Evolutionary conservation across 2,888 invertebrate genomes (phyloP).

Genomic region (Drosophila bunnanda): DNA sequence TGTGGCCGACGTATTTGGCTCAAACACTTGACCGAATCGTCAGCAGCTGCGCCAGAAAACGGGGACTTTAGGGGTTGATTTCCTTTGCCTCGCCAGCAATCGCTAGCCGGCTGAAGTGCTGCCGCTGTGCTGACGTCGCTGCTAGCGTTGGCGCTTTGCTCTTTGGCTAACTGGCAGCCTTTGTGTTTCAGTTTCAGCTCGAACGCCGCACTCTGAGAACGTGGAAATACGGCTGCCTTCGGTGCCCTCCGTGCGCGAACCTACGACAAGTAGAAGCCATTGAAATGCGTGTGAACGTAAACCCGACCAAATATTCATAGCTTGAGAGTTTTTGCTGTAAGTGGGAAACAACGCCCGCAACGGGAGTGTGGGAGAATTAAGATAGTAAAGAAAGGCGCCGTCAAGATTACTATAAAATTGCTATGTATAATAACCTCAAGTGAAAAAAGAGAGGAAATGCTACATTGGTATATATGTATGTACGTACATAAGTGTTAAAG

Average conservation of each 20-base stretch:
- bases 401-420: slow-evolving; percentile 21
- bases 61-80: slow-evolving; percentile 71
- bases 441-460: slow-evolving; percentile 11
- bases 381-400: background rate
- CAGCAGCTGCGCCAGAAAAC: slow-evolving; percentile 43
- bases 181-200: slow-evolving; percentile 83
- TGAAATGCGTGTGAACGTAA: slow-evolving; percentile 67
- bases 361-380: slow-evolving; percentile 49
- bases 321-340: slow-evolving; percentile 14
- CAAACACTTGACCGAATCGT: slow-evolving; percentile 59
- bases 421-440: slow-evolving; percentile 16
- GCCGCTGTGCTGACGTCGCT: slow-evolving; percentile 39
- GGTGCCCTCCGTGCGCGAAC: slow-evolving; percentile 31
- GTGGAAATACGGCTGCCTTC: slow-evolving; percentile 55
- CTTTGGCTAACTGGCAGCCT: slow-evolving; percentile 58
- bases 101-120: slow-evolving; percentile 26
- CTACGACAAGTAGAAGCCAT: slow-evolving; percentile 51
- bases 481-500: background rate
- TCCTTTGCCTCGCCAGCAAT: slow-evolving; percentile 32
- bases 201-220: slow-evolving; percentile 82
- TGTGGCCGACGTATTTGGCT: slow-evolving; percentile 61
- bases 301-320: slow-evolving; percentile 8
- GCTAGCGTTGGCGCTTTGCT: slow-evolving; percentile 57
- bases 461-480: background rate
- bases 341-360: slow-evolving; percentile 37